These are phyloP conservation scores for Myzus persicae DNA, from an alignment of 1,140 invertebrate species.

Conservation along the genomic window DNA sequence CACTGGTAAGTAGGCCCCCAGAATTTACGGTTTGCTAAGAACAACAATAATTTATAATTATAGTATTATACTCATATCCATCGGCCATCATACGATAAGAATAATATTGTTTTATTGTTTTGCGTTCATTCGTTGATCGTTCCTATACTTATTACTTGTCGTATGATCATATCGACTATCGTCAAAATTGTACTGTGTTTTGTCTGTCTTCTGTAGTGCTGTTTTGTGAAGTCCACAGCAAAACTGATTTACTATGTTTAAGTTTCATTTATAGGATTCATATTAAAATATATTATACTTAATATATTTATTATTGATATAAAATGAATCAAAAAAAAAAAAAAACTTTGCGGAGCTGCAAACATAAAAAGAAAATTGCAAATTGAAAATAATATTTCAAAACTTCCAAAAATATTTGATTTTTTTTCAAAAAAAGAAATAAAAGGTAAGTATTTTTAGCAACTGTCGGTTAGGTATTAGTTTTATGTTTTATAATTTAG, in stretches of 20 bases:
- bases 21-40: neutral
- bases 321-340: neutral
- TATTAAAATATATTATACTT: neutral
- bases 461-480: neutral
- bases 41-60: too few species aligned
- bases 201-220: neutral
- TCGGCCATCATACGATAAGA: neutral
- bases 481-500: neutral
- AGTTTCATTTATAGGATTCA: neutral
- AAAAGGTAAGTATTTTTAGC: neutral
- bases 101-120: neutral
- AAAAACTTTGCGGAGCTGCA: neutral
- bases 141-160: too few species aligned
- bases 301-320: neutral
- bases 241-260: neutral
- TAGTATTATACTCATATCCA: neutral
- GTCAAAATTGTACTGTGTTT: neutral
- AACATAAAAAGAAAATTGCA: conserved; percentile 9
- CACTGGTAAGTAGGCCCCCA: neutral
- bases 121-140: neutral
- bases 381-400: conserved; percentile 4
- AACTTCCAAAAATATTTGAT: conserved; percentile 9
- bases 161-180: neutral
- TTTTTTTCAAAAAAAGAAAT: conserved; percentile 4
- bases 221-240: neutral